Evolutionary conservation across 2,797 vertebrate species (phyloP).

Genomic region (Varecia variegata): DNA sequence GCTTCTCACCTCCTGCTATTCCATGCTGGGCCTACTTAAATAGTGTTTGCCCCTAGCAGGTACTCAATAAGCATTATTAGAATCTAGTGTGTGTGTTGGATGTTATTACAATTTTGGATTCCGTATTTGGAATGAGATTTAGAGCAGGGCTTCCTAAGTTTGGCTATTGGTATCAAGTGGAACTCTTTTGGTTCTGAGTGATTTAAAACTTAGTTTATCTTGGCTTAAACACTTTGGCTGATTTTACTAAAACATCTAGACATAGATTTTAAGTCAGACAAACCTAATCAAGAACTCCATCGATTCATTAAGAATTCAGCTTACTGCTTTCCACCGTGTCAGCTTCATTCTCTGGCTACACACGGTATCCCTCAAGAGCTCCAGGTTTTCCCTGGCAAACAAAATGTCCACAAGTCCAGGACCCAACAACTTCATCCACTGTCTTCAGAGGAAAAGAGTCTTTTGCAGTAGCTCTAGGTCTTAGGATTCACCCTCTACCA

Average conservation of each 20-base stretch:
- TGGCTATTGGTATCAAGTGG: neutral
- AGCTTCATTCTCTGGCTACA: neutral
- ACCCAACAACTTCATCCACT: neutral
- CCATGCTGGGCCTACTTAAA: neutral
- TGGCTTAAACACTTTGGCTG: neutral
- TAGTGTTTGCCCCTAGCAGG: neutral
- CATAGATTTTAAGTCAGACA: neutral
- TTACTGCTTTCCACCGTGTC: neutral
- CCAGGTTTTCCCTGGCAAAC: neutral
- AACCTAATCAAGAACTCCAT: neutral
- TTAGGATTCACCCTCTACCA: neutral
- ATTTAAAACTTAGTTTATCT: neutral
- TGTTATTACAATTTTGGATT: neutral
- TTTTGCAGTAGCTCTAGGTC: neutral
- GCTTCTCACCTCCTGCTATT: neutral
- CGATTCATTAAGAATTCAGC: neutral
- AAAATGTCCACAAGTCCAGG: neutral
- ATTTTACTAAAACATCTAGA: neutral
- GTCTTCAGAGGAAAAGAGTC: neutral
- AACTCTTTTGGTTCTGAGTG: neutral
- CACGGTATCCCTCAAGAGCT: accelerated
- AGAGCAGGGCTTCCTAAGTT: neutral
- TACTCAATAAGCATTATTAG: neutral
- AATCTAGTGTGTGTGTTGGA: neutral
- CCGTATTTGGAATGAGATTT: neutral